A percentile compares a stretch with the other conserved stretches of the same genome.
Conservation (phyloP, 2,113 vertebrate species). For the Burhinus bistriatus region DNA sequence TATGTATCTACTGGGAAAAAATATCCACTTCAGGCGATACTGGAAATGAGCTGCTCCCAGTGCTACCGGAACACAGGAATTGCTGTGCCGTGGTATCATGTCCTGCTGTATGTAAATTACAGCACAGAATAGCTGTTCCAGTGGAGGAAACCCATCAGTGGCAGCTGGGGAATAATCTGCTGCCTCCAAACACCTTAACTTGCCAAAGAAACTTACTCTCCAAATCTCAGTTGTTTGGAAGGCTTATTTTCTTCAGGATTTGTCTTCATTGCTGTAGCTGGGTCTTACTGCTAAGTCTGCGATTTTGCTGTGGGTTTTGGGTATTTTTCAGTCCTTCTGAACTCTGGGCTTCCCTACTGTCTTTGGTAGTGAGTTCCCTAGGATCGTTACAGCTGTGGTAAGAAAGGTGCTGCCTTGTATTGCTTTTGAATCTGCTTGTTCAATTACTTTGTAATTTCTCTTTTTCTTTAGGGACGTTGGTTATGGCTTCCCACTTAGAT, state of each 20-base stretch:
- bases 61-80: background rate
- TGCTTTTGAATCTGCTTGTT: background rate
- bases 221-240: background rate
- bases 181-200: background rate
- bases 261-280: background rate
- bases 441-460: background rate
- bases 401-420: background rate
- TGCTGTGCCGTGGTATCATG: background rate
- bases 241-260: background rate
- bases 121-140: background rate
- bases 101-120: background rate
- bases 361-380: background rate
- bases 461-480: background rate
- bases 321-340: background rate
- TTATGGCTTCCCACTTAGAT: background rate
- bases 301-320: background rate
- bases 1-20: background rate
- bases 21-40: background rate
- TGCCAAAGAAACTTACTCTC: background rate
- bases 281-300: background rate
- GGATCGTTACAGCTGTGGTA: background rate
- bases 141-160: background rate
- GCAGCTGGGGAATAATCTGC: background rate
- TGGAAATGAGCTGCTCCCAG: background rate
- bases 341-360: background rate